Evolutionary conservation across 2,888 invertebrate genomes (phyloP), one percentile per base, ranked within the genome.

Genomic region (Psylliodes chrysocephalus): DNA sequence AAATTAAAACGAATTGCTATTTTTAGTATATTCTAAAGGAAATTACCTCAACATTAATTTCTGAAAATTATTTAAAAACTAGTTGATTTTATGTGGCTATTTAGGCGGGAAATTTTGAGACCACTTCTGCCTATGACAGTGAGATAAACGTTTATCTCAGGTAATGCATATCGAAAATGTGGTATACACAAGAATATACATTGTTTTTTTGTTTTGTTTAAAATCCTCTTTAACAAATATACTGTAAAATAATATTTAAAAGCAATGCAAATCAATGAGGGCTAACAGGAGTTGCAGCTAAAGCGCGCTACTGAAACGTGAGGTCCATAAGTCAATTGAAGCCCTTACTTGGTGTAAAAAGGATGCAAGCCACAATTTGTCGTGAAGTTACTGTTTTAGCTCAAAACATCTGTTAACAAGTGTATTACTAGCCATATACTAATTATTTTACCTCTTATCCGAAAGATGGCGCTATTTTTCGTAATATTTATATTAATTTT

Each of bases 181-280:
- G 3, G 10, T 66, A 60, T 67, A 66, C 67, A 71, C 67, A 42
- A 53, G 8, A 10, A 42, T 22, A 33, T 54, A 28, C 14, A 42
- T 40, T 54, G 12, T 60, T 33, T 25, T 51, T 19, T 30, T 54
- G 54, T 65, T 33, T 18, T 60, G 54, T 65, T 33, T 18, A 57
- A 60, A 63, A 68, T 72, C 72, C 73, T 73, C 73, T 73, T 71
- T 71, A 71, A 73, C 67, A 69, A 67, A 54, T 64, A 61, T 63
- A 65, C 49, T 33, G 17, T 63, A 60, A 68, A 47, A 63, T 59
- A 67, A 60, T 40, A 62, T 51, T 63, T 64, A 46, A 65, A 55
- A 64, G 47, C 56, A 66, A 56, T 66, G 60, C 25, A 56, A 51
- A 35, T 52, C 35, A 51, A 38, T n/a, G n/a, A n/a, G n/a, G n/a